Base-by-base conservation (phyloP, 2,797 vertebrate species). In the Oreochromis grahami region DNA sequence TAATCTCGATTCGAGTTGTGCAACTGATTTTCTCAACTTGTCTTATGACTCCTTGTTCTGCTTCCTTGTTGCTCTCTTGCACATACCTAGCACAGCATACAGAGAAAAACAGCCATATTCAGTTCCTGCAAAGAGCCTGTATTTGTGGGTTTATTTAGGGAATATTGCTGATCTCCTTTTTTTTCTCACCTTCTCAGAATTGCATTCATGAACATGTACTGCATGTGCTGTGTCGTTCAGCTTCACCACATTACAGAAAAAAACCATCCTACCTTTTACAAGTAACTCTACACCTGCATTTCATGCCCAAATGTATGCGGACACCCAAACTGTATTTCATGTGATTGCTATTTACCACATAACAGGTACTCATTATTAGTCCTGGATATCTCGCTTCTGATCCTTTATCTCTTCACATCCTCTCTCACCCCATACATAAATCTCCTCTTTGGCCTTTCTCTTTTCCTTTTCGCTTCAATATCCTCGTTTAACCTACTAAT, bases 11-110 rank as follows among this genome's bases (percentile, higher is more conserved):
- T 80, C 21, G 34, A 82, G 43, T 86, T 56, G 56, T 77, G 88
- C 11, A 77, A 77, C 77, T 86, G 65, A 38, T 88, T 88, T 84
- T 80, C 79, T 72, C 38, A 65, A 53, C 86, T 87, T 15, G 83
- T 92, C 91, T 91, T 50, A 86, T 92, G 92, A 94, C 91, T 79
- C 53, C 77, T 50, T 79, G 76, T 84, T 88, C 26, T 83, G 80
- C 74, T 38, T 6, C 24, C 24, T 77, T 51, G 74, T 48, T 55
- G 21, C 76, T 84, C n/a, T 58, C 52, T 70, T 38, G 65, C 74
- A 82, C 34, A 41, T 19, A 15, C 6, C 29, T 15, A 41, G 76
- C 14, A 56, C 17, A 32, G 34, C 72, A 32, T 24, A 2, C 9
- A 58, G 78, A 34, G 32, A 41, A 65, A 14, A 4, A 1, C 68